These are phyloP conservation scores for Cherax destructor DNA, from an alignment of 1,140 invertebrate genomes.

Conservation along the genomic window DNA sequence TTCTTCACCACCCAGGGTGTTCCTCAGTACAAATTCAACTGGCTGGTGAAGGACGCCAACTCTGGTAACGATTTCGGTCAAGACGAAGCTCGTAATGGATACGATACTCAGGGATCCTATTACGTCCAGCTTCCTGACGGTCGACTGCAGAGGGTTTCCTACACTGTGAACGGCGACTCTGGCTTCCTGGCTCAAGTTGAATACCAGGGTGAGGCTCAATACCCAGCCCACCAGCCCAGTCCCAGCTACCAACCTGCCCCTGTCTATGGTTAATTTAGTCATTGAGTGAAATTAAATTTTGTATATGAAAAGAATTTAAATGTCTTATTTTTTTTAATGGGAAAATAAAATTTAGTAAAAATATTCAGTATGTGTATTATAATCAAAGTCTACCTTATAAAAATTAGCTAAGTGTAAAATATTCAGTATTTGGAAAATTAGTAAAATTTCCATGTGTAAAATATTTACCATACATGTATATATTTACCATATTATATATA, in stretches of 20 bases:
- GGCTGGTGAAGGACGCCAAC: neutral
- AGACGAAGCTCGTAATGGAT: neutral
- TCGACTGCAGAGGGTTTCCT: slow-evolving; percentile 4
- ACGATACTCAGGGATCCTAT: slow-evolving; percentile 12
- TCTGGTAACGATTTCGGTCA: neutral
- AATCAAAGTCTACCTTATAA: too few species aligned
- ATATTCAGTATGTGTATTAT: too few species aligned
- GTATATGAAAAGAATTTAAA: too few species aligned
- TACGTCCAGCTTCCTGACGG: slow-evolving; percentile 6
- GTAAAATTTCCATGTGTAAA: too few species aligned
- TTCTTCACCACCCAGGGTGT: neutral
- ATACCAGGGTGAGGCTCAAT: slow-evolving; percentile 43
- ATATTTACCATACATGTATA: too few species aligned
- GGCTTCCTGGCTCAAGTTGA: slow-evolving; percentile 32
- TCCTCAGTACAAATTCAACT: neutral
- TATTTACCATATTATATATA: too few species aligned
- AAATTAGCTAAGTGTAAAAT: too few species aligned
- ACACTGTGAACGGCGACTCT: slow-evolving; percentile 39
- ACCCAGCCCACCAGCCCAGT: neutral
- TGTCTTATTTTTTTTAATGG: too few species aligned
- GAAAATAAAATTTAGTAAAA: too few species aligned
- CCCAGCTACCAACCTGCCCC: neutral
- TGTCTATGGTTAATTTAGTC: neutral
- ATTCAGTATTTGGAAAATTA: too few species aligned
- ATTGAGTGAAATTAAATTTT: too few species aligned